phyloP scores from a whole-genome alignment of 1,140 invertebrate genomes.

The Melitaea cinxia region DNA sequence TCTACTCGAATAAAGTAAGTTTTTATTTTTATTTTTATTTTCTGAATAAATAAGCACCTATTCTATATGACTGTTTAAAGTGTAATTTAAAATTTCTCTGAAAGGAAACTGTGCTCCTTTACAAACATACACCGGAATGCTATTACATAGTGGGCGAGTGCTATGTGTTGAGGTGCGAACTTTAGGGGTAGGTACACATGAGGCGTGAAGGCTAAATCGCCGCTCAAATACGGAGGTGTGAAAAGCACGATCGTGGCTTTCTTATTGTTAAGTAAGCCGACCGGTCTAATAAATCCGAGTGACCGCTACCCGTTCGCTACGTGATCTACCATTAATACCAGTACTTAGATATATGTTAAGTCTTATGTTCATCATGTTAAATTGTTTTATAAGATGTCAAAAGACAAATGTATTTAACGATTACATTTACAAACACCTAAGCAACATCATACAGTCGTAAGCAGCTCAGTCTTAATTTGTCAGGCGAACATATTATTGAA shows the following conservation, averaged over 20 bases:
- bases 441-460: no score
- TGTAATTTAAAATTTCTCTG: conserved; percentile 12
- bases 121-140: conserved; percentile 46
- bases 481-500: no score
- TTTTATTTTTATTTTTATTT: no score
- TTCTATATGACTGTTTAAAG: no score
- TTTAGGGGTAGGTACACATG: conserved; percentile 69
- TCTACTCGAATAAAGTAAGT: no score
- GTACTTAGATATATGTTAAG: conserved; percentile 21
- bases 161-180: conserved; percentile 73
- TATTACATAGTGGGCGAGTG: conserved; percentile 64
- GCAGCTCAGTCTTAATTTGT: no score
- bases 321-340: conserved; percentile 27
- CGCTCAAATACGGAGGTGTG: conserved; percentile 77
- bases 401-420: neutral
- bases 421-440: no score
- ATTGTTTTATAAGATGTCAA: neutral
- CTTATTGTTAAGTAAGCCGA: conserved; percentile 70
- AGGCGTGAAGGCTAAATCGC: conserved; percentile 75
- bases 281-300: conserved; percentile 61
- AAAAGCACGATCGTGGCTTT: conserved; percentile 66
- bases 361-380: neutral
- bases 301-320: conserved; percentile 33
- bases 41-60: no score
- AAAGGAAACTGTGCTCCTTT: conserved; percentile 32